Conservation (phyloP, 2,888 invertebrate genomes). For the Hypolimnas misippus region DNA sequence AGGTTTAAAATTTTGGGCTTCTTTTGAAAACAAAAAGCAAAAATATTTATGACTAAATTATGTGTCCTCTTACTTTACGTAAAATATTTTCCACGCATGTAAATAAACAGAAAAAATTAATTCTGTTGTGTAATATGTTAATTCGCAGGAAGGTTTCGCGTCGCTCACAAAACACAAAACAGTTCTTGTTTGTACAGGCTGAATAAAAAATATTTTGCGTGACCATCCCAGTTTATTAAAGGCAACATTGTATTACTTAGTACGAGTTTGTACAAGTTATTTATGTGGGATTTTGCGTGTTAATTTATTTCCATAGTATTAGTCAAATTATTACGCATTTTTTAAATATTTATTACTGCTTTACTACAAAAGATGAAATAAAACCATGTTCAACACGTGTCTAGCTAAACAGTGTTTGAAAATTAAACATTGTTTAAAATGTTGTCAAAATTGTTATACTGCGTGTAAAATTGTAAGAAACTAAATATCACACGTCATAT, state of each 20-base stretch:
- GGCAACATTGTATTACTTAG: conserved; percentile 16
- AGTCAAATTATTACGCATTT: neutral
- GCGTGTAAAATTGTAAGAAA: too few species aligned
- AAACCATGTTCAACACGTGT: too few species aligned
- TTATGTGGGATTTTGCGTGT: neutral
- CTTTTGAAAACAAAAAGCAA: conserved; percentile 15
- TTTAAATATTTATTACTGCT: too few species aligned
- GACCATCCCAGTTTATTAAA: conserved; percentile 19
- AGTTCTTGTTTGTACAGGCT: conserved; percentile 33
- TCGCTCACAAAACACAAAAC: conserved; percentile 29
- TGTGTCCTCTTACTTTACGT: conserved; percentile 16
- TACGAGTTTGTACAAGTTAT: neutral
- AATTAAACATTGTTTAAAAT: too few species aligned
- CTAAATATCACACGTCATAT: too few species aligned
- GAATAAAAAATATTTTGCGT: conserved; percentile 13
- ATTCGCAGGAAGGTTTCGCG: conserved; percentile 24
- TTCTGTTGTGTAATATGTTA: conserved; percentile 32
- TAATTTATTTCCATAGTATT: neutral
- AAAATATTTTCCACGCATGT: conserved; percentile 23
- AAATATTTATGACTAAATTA: conserved; percentile 26
- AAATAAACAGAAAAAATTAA: conserved; percentile 31
- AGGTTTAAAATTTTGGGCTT: conserved; percentile 16
- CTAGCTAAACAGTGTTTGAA: too few species aligned
- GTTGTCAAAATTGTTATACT: too few species aligned
- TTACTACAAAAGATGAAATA: too few species aligned